phyloP scores from a whole-genome alignment of 1,140 invertebrate genomes.

The Mactra quadrangularis region DNA sequence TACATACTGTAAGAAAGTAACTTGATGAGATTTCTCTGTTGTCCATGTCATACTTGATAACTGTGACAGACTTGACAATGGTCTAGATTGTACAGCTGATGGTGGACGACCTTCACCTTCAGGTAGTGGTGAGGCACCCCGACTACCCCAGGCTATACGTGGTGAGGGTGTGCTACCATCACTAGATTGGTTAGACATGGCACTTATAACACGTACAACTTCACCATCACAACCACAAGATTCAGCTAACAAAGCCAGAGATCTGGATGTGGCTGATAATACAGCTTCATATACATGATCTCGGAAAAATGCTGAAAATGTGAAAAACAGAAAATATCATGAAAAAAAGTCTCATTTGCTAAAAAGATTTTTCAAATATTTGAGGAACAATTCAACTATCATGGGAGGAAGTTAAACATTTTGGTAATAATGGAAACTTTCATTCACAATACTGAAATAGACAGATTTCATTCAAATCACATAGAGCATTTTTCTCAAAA shows the following conservation, averaged over 20 bases:
- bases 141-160: constrained; percentile 54
- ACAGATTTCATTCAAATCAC: no score
- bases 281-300: constrained; percentile 80
- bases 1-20: constrained; percentile 80
- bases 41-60: constrained; percentile 81
- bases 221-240: constrained; percentile 80
- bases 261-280: constrained; percentile 73
- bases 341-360: no score
- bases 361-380: no score
- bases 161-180: constrained; percentile 60
- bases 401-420: no score
- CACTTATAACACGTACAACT: constrained; percentile 72
- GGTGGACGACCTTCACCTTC: constrained; percentile 49
- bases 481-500: no score
- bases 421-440: no score
- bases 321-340: neutral
- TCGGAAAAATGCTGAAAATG: constrained; percentile 75
- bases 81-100: constrained; percentile 58
- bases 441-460: no score
- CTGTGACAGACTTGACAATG: constrained; percentile 76
- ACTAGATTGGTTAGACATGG: constrained; percentile 69
- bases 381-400: no score
- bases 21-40: constrained; percentile 72
- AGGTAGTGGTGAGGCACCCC: constrained; percentile 53
- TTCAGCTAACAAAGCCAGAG: constrained; percentile 79